A percentile compares a stretch with the other conserved stretches of the same genome.
phyloP scores from a whole-genome alignment of 2,888 invertebrate genomes.

The Cryptus armator region DNA sequence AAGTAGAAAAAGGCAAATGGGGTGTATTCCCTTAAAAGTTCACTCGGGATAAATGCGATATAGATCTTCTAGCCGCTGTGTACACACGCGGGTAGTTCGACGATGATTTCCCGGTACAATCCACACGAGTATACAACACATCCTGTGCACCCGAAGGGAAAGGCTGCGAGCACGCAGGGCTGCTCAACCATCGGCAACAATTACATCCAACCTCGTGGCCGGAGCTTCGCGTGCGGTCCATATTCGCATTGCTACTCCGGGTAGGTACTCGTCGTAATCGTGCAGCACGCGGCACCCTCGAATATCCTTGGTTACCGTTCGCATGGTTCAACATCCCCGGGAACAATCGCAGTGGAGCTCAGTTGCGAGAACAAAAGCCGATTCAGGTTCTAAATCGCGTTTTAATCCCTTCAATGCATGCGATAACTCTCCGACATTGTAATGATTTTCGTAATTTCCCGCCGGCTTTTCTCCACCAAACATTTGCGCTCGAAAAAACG shows the following conservation, averaged over 20 bases:
- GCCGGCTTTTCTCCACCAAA: no score
- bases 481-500: not conserved
- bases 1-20: no score
- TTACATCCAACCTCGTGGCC: constrained; percentile 57
- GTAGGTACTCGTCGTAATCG: constrained; percentile 28
- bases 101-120: constrained; percentile 43
- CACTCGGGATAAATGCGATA: not conserved
- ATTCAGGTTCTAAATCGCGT: constrained; percentile 44
- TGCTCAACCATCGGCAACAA: constrained; percentile 67
- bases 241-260: constrained; percentile 45
- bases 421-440: not conserved
- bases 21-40: not conserved
- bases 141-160: constrained; percentile 6
- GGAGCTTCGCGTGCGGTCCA: constrained; percentile 42
- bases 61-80: constrained; percentile 55
- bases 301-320: constrained; percentile 69
- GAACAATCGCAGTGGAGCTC: constrained; percentile 68
- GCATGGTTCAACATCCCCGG: constrained; percentile 74
- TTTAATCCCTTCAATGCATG: not conserved
- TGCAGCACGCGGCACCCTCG: constrained; percentile 41
- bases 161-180: constrained; percentile 43
- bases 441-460: not conserved
- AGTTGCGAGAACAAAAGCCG: constrained; percentile 73
- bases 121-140: constrained; percentile 32
- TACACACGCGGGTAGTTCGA: constrained; percentile 38